Conservation (phyloP, 2,797 vertebrate species). For the Aselliscus stoliczkanus region DNA sequence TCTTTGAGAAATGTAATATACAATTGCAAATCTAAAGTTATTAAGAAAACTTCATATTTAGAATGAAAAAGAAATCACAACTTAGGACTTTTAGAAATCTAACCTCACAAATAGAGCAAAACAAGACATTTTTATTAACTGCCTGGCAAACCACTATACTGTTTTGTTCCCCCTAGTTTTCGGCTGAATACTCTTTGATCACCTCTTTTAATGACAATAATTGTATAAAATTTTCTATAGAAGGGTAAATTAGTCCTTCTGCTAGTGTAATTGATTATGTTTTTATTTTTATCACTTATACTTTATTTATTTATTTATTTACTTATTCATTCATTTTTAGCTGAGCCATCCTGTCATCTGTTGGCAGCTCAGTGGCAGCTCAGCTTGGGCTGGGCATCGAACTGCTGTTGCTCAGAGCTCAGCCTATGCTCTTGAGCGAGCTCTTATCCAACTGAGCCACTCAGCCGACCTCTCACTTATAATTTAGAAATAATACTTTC, state of each 20-base stretch:
- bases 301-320: no score
- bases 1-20: background rate
- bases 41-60: background rate
- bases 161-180: background rate
- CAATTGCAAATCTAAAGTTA: background rate
- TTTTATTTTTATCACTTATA: no score
- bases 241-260: background rate
- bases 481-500: background rate
- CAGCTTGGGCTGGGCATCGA: no score
- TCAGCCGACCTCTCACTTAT: no score
- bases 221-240: background rate
- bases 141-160: background rate
- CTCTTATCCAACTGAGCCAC: no score
- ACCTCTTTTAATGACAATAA: background rate
- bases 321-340: no score
- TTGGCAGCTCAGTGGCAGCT: no score
- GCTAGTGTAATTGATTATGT: background rate
- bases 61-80: background rate
- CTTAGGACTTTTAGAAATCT: background rate
- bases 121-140: background rate
- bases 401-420: no score
- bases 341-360: no score
- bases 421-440: no score
- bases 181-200: background rate
- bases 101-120: background rate